Percentiles rank a stretch among this genome's conserved stretches.
phyloP scores from a whole-genome alignment of 2,888 invertebrate genomes.

The Agrotis segetum region DNA sequence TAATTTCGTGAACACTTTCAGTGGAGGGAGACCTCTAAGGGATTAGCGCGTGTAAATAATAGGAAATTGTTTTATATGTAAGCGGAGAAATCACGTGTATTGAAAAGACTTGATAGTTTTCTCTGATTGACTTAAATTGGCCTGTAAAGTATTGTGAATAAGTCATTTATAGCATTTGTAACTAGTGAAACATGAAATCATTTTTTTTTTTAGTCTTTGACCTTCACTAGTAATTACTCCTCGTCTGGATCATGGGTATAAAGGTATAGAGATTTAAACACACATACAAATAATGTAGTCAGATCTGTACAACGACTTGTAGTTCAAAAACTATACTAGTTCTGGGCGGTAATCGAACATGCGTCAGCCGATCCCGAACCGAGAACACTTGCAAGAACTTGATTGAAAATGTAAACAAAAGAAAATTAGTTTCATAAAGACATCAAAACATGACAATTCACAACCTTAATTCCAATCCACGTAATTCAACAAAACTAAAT shows the following conservation, averaged over 20 bases:
- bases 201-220: too few relatives aligned
- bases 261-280: too few relatives aligned
- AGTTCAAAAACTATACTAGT: too few relatives aligned
- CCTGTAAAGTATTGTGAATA: not conserved
- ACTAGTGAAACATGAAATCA: too few relatives aligned
- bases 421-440: conserved; percentile 30
- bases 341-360: too few relatives aligned
- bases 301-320: too few relatives aligned
- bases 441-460: conserved; percentile 51
- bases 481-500: conserved; percentile 77
- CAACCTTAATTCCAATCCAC: conserved; percentile 59
- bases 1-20: conserved; percentile 79
- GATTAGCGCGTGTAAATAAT: conserved; percentile 70
- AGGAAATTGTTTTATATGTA: conserved; percentile 60
- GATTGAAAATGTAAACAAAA: not conserved
- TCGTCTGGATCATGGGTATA: too few relatives aligned
- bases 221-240: too few relatives aligned
- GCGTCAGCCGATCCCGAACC: too few relatives aligned
- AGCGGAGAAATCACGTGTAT: not conserved
- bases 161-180: too few relatives aligned
- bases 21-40: conserved; percentile 74
- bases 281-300: too few relatives aligned
- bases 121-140: conserved; percentile 3
- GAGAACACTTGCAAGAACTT: not conserved
- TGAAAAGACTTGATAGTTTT: conserved; percentile 17